phyloP scores from a whole-genome alignment of 2,888 invertebrate species.

The Lasioglossum leucozonium region DNA sequence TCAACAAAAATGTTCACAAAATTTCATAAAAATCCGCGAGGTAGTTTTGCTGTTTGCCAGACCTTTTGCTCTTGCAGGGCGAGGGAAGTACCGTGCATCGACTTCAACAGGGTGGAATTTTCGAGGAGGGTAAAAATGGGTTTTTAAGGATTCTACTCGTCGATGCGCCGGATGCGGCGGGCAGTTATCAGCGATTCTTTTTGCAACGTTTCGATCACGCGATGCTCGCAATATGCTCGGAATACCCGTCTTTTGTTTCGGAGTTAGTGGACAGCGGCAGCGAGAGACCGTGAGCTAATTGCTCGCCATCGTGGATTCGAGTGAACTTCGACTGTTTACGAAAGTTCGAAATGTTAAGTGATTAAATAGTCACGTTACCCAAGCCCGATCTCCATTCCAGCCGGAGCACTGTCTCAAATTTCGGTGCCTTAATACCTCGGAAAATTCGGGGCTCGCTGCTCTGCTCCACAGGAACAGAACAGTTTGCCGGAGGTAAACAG shows the following conservation, averaged over 20 bases:
- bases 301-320: not conserved
- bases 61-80: not conserved
- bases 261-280: not conserved
- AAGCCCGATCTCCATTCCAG: constrained; percentile 3
- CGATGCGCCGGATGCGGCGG: not conserved
- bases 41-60: not conserved
- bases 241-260: not conserved
- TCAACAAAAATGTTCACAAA: not conserved
- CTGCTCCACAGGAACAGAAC: not conserved
- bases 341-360: constrained; percentile 12
- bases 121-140: not conserved
- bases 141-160: constrained; percentile 10
- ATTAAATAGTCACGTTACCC: constrained; percentile 8
- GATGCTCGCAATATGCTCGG: not conserved
- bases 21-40: not conserved
- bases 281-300: not conserved
- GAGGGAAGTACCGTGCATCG: not conserved
- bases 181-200: constrained; percentile 7
- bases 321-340: constrained; percentile 1
- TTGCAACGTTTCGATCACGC: constrained; percentile 5
- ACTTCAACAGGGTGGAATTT: not conserved
- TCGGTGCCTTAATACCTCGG: not conserved
- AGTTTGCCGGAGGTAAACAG: not conserved
- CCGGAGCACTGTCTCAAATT: not conserved
- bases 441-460: not conserved